Percentiles rank a stretch among this genome's conserved stretches.
phyloP scores from a whole-genome alignment of 2,888 invertebrate species.

The Carabus problematicus region DNA sequence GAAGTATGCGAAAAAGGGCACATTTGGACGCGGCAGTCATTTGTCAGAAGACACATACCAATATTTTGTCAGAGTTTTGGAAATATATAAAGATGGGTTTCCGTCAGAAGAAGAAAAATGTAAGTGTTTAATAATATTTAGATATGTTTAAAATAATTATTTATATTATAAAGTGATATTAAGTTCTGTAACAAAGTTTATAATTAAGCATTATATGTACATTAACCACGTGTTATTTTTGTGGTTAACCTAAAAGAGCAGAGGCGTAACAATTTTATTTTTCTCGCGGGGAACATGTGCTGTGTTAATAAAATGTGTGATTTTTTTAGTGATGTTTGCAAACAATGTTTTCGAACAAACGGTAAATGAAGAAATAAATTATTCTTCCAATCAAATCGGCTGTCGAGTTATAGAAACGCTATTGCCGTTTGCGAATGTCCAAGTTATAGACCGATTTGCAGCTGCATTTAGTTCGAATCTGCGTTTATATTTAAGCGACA shows the following conservation, averaged over 20 bases:
- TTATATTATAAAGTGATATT: not conserved
- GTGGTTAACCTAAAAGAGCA: conserved; percentile 29
- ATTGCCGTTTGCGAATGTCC: conserved; percentile 70
- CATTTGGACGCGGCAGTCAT: conserved; percentile 73
- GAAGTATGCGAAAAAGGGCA: conserved; percentile 77
- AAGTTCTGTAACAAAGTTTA: not conserved
- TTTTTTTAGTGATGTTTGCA: conserved; percentile 67
- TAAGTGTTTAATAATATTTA: conserved; percentile 53
- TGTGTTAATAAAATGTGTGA: conserved; percentile 16
- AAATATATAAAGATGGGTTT: conserved; percentile 72
- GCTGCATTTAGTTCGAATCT: conserved; percentile 70
- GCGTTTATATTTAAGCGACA: conserved; percentile 75
- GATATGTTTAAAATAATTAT: conserved; percentile 2
- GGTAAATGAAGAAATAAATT: conserved; percentile 72
- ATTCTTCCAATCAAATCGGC: conserved; percentile 81
- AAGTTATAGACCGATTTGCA: conserved; percentile 69
- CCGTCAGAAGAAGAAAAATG: conserved; percentile 75
- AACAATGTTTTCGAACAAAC: conserved; percentile 80
- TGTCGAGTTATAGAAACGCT: conserved; percentile 80
- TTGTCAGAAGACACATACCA: conserved; percentile 77
- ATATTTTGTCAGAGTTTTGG: conserved; percentile 79
- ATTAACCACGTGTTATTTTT: conserved; percentile 27
- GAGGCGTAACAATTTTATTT: conserved; percentile 20
- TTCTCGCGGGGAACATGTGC: conserved; percentile 17
- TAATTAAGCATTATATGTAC: conserved; percentile 2